These are phyloP conservation scores for Garra rufa DNA, from an alignment of 2,113 vertebrate species.

Conservation along the genomic window DNA sequence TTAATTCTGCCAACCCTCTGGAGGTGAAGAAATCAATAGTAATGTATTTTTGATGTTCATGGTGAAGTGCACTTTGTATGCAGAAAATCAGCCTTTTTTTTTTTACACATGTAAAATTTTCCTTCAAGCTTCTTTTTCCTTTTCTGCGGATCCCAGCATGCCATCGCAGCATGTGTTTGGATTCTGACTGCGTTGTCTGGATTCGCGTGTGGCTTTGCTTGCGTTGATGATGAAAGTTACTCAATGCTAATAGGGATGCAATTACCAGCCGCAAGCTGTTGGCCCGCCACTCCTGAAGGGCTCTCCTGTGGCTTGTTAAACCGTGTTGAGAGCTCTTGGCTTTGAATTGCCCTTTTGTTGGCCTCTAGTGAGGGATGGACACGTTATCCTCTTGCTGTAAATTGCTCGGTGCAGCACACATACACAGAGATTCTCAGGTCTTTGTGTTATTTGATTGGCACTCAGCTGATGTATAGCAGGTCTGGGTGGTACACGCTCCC, in stretches of 20 bases:
- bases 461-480: slow-evolving; percentile 37
- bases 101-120: slow-evolving; percentile 1
- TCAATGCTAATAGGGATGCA: slow-evolving; percentile 61
- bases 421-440: background rate
- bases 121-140: background rate
- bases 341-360: slow-evolving; percentile 62
- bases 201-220: slow-evolving; percentile 44
- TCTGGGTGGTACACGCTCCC: background rate
- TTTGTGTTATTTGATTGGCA: slow-evolving; percentile 47
- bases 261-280: slow-evolving; percentile 61
- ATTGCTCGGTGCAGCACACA: slow-evolving; percentile 41
- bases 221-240: slow-evolving; percentile 58
- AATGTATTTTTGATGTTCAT: slow-evolving; percentile 38
- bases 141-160: slow-evolving; percentile 34
- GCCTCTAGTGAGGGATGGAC: slow-evolving; percentile 55
- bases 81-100: background rate
- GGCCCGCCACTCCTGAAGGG: slow-evolving; percentile 57
- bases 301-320: slow-evolving; percentile 63
- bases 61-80: background rate
- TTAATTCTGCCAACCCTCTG: slow-evolving; percentile 14
- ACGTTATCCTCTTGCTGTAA: slow-evolving; percentile 31
- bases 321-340: slow-evolving; percentile 59
- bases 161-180: slow-evolving; percentile 40
- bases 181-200: slow-evolving; percentile 38
- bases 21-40: slow-evolving; percentile 21